A percentile compares a stretch with the other conserved stretches of the same genome.
phyloP scores from a whole-genome alignment of 2,888 invertebrate species.

The Melanchra persicariae region DNA sequence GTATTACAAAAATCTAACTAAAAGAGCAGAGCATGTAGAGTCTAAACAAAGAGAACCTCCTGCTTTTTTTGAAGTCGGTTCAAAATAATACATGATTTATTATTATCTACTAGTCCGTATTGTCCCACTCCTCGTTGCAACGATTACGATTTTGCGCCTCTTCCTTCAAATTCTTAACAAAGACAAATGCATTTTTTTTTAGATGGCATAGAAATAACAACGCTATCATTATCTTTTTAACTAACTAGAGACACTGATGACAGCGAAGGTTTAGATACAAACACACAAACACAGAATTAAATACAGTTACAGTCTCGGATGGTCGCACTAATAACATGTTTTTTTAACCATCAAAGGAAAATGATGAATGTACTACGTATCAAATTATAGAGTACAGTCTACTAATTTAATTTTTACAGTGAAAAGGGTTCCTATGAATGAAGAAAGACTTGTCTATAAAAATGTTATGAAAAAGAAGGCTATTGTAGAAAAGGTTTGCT shows the following conservation, averaged over 20 bases:
- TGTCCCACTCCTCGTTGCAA: too few relatives aligned
- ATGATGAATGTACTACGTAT: conserved; percentile 3
- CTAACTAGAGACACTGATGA: not conserved
- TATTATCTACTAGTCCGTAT: too few relatives aligned
- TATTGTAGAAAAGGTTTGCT: not conserved
- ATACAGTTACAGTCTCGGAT: conserved; percentile 42
- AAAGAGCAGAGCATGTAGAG: too few relatives aligned
- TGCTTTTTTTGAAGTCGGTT: too few relatives aligned
- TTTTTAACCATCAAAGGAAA: conserved; percentile 19
- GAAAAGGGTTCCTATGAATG: conserved; percentile 15
- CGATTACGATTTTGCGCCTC: too few relatives aligned
- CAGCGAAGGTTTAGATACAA: conserved; percentile 24
- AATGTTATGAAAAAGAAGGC: conserved; percentile 15
- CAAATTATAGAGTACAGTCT: conserved; percentile 48
- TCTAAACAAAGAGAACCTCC: too few relatives aligned
- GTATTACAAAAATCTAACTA: too few relatives aligned
- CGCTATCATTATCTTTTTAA: not conserved
- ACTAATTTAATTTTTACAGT: not conserved
- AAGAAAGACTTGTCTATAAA: not conserved
- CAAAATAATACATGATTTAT: too few relatives aligned
- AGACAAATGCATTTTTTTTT: not conserved
- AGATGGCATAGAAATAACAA: not conserved
- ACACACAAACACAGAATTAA: conserved; percentile 15
- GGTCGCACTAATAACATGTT: conserved; percentile 43
- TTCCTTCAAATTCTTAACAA: too few relatives aligned